Evolutionary conservation across 2,113 vertebrate species (phyloP).

Genomic region (Mormyrus iriodes): DNA sequence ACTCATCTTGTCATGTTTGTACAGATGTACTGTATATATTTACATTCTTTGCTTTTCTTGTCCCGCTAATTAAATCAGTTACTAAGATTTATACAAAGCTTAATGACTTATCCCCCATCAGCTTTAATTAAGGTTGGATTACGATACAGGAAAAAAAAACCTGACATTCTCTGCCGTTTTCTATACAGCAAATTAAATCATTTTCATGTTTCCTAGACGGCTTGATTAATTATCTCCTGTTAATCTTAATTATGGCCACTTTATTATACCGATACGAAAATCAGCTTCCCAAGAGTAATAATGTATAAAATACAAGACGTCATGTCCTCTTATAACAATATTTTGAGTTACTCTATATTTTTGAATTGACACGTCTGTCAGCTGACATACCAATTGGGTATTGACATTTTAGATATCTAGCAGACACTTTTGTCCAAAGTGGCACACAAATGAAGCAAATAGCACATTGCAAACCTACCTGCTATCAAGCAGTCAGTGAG

Average conservation of each 20-base stretch:
- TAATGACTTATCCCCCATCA: too few relatives aligned
- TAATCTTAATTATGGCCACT: neutral
- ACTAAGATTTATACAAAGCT: too few relatives aligned
- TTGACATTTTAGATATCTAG: neutral
- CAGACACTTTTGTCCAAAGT: neutral
- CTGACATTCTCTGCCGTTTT: neutral
- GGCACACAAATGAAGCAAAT: neutral
- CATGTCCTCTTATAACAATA: neutral
- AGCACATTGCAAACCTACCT: neutral
- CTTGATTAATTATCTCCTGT: neutral
- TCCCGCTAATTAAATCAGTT: too few relatives aligned
- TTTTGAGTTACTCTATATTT: neutral
- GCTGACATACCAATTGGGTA: neutral
- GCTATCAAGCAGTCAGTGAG: neutral
- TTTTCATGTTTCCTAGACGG: neutral
- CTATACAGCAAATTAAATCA: neutral
- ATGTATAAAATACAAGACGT: neutral
- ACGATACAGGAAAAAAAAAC: neutral
- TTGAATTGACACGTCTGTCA: neutral
- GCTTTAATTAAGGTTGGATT: too few relatives aligned
- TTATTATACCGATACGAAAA: neutral
- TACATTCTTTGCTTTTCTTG: neutral
- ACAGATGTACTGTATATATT: neutral
- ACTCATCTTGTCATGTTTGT: neutral
- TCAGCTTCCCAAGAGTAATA: neutral